Base-by-base conservation (phyloP, 1,140 invertebrate genomes). In the Caenorhabditis elegans region DNA sequence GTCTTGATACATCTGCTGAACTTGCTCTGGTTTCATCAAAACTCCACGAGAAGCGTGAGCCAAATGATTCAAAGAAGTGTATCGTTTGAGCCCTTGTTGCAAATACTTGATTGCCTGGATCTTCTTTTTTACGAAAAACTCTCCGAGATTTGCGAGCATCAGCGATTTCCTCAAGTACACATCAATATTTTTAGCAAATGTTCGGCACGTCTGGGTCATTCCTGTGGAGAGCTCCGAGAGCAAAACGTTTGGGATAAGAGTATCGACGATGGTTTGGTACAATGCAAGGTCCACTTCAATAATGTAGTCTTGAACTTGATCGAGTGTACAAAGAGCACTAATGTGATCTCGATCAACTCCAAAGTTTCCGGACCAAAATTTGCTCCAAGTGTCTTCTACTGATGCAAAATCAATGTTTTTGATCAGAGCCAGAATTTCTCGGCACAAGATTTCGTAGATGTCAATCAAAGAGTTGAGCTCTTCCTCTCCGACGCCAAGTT, bases 41-140 rank as follows among this genome's bases (percentile, higher is more conserved):
- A 98, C 96, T 70, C 96, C 96, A 46, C 96, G 92, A 11, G 96
- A 96, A 55, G 97, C 96, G 89, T 95, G 94, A 70, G 97, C 96
- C 86, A 99, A 92, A 91, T 99, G 97, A 92, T 98, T 98, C n/a
- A 99, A 91, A 17, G 96, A 98, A 15, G 97, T 98, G 91, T 98
- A 98, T 70, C 97, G 31, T 15, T 65, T 53, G 22, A 81, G 80
- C 19, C 80, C 80, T 22, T 81, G 80, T n/a, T 60, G 31, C 65
- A 81, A 31, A 31, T 81, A 81, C 47, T 55, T 76, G 65, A 81
- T 43, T 1, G 80, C 80, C 46, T 81, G 80, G 17, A 81, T 19
- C 39, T 81, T 81, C 47, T 76, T 81, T 53, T 81, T 81, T 31
- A 70, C 43, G 15, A 70, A 39, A 39, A 5, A 17, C n/a, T 70